Conservation (phyloP, 2,113 vertebrate species). For the Ictalurus furcatus region DNA sequence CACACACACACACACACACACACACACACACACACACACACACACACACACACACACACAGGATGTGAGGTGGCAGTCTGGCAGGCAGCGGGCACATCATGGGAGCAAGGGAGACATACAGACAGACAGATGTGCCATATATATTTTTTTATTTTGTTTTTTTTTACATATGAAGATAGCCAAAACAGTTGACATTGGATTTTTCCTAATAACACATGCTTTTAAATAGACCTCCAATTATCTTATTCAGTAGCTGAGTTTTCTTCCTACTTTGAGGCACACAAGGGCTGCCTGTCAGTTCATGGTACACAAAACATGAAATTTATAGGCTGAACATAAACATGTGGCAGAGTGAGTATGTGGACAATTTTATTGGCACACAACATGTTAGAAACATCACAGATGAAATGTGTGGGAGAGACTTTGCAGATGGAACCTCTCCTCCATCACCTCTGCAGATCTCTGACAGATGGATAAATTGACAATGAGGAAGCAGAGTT, state of each 20-base stretch:
- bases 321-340: slow-evolving; percentile 9
- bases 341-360: not conserved
- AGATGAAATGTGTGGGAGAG: slow-evolving; percentile 5
- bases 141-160: not conserved
- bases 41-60: no score
- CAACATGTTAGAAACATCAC: slow-evolving; percentile 4
- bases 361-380: slow-evolving; percentile 23
- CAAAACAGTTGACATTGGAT: not conserved
- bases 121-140: slow-evolving; percentile 23
- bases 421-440: slow-evolving; percentile 14
- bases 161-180: not conserved
- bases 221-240: not conserved
- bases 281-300: not conserved
- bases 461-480: not conserved
- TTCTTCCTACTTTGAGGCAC: not conserved
- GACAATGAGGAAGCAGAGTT: not conserved
- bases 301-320: not conserved
- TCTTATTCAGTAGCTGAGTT: not conserved
- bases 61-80: not conserved
- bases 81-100: slow-evolving; percentile 40
- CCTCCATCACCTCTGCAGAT: slow-evolving; percentile 25
- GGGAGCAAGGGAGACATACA: slow-evolving; percentile 45
- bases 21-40: no score
- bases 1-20: no score
- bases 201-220: not conserved